Base-by-base conservation (phyloP, 1,140 invertebrate genomes). In the Leptinotarsa undecemlineata region DNA sequence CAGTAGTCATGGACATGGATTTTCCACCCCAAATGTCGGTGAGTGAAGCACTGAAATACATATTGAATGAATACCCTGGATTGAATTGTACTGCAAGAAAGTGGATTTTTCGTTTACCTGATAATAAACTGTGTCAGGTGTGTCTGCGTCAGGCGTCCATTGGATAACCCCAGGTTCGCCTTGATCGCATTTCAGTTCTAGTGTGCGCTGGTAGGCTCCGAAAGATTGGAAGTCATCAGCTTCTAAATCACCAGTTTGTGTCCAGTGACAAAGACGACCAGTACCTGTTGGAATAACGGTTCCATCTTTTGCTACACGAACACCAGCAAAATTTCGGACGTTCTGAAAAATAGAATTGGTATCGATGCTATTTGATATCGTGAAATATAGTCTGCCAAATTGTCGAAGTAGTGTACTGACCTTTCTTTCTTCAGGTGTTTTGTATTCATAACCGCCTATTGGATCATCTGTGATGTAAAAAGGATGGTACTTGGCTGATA, bases 381-480 rank as follows among this genome's bases (percentile, higher is more conserved):
- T 42, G 4, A 42, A 42, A 42, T 11, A 11, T 42, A 42, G 33
- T 42, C 2, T 42, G 33, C 2, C 8, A 42, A 42, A 11, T 8
- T 42, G 33, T 42, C 33, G 8, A 42, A 42, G 33, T 11, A 15
- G 3, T 57, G 15, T 57, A 57, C 83, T 85, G 85, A 96, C 94
- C 87, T 90, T 87, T 86, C 89, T 92, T 84, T 98, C 96, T 80
- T 94, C 93, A 1, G 91, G 88, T 2, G 90, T 92, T 82, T 97
- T 96, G 84, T 96, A 92, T 73, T 91, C 89, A 84, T 94, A 98
- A 1, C 96, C 96, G 61, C 96, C 96, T 47, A 96, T 90, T 0
- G 94, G 90, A 86, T 97, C 96, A 82, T 98, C 94, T 20, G 96
- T 97, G 77, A 98, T 96, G 85, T 98, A 98, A 86, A 98, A 95